phyloP scores from a whole-genome alignment of 2,888 invertebrate species.

The Megamerina dolium region DNA sequence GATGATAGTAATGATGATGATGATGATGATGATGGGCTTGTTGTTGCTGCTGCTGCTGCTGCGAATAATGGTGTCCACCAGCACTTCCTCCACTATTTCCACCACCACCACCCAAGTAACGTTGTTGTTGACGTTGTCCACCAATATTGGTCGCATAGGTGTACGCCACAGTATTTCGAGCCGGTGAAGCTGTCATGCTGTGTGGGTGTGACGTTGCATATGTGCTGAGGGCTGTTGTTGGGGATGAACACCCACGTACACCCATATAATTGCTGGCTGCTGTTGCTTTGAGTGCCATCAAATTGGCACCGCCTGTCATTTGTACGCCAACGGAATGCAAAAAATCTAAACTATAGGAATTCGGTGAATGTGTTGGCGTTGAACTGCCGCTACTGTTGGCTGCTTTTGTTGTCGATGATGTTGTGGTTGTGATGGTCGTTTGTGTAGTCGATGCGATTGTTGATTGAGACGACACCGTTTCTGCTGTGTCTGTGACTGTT shows the following conservation, averaged over 20 bases:
- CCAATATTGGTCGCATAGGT: slow-evolving; percentile 10
- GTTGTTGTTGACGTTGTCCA: slow-evolving; percentile 14
- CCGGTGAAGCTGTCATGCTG: slow-evolving; percentile 9
- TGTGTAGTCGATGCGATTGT: slow-evolving; percentile 1
- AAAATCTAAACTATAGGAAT: slow-evolving; percentile 36
- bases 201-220: no score
- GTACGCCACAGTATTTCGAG: slow-evolving; percentile 7
- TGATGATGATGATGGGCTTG: slow-evolving; percentile 15
- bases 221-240: slow-evolving; percentile 4
- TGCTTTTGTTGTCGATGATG: slow-evolving; percentile 7
- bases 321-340: slow-evolving; percentile 37
- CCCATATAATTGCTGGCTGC: neutral
- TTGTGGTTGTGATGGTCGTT: slow-evolving; percentile 3
- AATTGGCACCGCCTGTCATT: slow-evolving; percentile 28
- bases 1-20: slow-evolving; percentile 31
- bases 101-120: slow-evolving; percentile 13
- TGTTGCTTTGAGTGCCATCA: slow-evolving; percentile 1
- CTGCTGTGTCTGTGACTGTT: slow-evolving; percentile 3
- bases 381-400: slow-evolving; percentile 6
- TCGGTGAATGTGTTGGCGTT: slow-evolving; percentile 9
- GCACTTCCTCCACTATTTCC: slow-evolving; percentile 3
- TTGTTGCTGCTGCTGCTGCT: slow-evolving; percentile 9
- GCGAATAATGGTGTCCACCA: neutral
- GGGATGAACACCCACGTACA: neutral
- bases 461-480: slow-evolving; percentile 1